Base-by-base conservation (phyloP, 2,888 invertebrate genomes). In the Pollenia amentaria region DNA sequence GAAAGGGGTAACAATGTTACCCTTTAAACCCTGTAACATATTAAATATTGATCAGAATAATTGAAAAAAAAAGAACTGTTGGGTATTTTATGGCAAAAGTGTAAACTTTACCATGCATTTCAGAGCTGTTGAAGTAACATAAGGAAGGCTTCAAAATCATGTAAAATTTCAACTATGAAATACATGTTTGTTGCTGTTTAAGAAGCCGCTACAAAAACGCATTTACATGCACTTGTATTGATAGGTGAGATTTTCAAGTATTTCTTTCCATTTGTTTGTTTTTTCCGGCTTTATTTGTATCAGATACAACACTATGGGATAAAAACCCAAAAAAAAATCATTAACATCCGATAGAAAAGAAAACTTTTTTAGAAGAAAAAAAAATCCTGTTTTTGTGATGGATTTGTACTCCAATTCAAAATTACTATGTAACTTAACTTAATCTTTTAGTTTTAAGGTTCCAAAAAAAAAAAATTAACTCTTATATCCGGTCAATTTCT, bases 81-180 rank as follows among this genome's bases (percentile, higher is more conserved):
- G 29, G 29, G 29, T 2, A 2, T 29, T 29, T 29, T 42, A 42
- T 62, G 60, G 57, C n/a, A 42, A 53, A 67, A 67, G 65, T 80
- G 65, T 51, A 42, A 80, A 79, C 79, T 79, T 65, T 65, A 16
- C 38, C 64, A 51, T 48, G 73, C 64, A 70, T 73, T 42, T 75
- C 67, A 65, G 21, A 70, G 76, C 72, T 67, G 67, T 80, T 80
- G 62, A 48, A 53, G 84, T 60, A 78, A 84, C 72, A 18, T n/a
- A 87, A 77, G 76, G 80, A 84, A 62, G 73, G 87, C 79, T 87
- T 84, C 67, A 87, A 87, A 87, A 73, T 72, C 84, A 77, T 87
- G 73, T 84, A 81, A 29, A 70, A 84, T 81, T 80, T 67, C 53
- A 77, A 69, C 51, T 64, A 67, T 80, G 73, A 62, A 64, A 70